Evolutionary conservation across 2,113 vertebrate genomes (phyloP), one percentile per base, ranked within the genome.

Genomic region (Tor tambroides): DNA sequence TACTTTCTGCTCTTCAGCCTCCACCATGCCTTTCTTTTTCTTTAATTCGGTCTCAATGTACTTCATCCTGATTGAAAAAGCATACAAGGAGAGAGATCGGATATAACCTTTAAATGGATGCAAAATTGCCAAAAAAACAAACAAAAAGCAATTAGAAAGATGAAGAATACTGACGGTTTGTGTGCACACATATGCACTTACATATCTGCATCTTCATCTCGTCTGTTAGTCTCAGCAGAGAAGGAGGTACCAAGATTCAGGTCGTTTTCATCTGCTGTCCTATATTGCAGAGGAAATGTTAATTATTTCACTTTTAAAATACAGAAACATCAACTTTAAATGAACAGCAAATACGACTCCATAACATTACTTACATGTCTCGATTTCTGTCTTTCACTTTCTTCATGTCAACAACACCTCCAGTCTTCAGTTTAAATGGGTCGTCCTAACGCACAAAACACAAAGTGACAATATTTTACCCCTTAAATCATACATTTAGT

Each of bases 181-280:
- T 2, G 2, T 1, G 17, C 3, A 78, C 46, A 23, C 43, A 59
- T n/a, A 26, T 6, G 21, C 12, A 93, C 96, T 63, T 94, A 99
- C 98, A 99, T 99, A 94, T 99, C 98, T 0, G 98, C 98, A 87
- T 99, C 98, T 92, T 99, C 98, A 49, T 99, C 98, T 88, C 98
- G 93, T 91, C 98, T 95, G 94, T 99, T 99, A 43, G 98, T 99
- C 91, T 99, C 98, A 8, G 98, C 98, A 0, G 98, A 99, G 90
- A 99, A 99, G 0, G 98, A 99, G 0, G 98, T 99, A 10, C 98
- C 98, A 87, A 99, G 93, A 90, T 97, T 98, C 51, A 99, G 95
- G 38, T 99, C 98, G 1, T 96, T 97, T 84, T 99, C 98, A 10
- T 99, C 98, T 30, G 95, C 97, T 87, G 96, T 96, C 93, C 98